Evolutionary conservation across 2,888 invertebrate genomes (phyloP).

Genomic region (Coelopa pilipes): DNA sequence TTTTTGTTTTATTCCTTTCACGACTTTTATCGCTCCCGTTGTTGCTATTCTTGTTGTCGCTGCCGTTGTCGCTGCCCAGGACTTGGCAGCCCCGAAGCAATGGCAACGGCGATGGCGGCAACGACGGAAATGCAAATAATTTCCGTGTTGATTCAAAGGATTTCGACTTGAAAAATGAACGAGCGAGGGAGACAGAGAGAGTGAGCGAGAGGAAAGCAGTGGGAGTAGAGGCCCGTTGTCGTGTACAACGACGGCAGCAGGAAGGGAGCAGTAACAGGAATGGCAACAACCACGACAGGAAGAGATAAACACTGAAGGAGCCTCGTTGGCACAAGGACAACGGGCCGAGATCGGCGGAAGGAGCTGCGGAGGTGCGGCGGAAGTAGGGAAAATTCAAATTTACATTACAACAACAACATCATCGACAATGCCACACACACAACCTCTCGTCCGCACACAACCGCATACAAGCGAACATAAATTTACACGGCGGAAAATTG

Average conservation of each 20-base stretch:
- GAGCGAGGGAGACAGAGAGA: not conserved
- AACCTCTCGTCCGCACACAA: too few species aligned
- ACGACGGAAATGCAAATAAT: not conserved
- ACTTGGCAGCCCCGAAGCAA: conserved; percentile 16
- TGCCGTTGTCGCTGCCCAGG: not conserved
- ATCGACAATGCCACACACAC: too few species aligned
- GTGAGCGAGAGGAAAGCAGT: not conserved
- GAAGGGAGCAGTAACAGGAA: not conserved
- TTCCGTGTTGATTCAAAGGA: too few species aligned
- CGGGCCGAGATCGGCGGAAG: too few species aligned
- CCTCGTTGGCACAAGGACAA: too few species aligned
- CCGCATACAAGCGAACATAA: too few species aligned
- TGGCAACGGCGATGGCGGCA: not conserved
- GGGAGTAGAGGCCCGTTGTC: not conserved
- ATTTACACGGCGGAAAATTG: too few species aligned
- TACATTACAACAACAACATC: too few species aligned
- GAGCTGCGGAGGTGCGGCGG: too few species aligned
- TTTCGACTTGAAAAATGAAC: not conserved
- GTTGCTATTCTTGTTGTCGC: not conserved
- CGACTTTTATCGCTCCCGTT: not conserved
- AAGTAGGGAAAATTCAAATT: too few species aligned
- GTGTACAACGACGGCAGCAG: not conserved
- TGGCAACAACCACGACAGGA: too few species aligned
- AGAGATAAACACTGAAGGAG: too few species aligned
- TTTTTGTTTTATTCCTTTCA: not conserved